Percentiles rank a stretch among this genome's conserved stretches.
Conservation (phyloP, 2,888 invertebrate species). For the Lepidochrysops patricia region DNA sequence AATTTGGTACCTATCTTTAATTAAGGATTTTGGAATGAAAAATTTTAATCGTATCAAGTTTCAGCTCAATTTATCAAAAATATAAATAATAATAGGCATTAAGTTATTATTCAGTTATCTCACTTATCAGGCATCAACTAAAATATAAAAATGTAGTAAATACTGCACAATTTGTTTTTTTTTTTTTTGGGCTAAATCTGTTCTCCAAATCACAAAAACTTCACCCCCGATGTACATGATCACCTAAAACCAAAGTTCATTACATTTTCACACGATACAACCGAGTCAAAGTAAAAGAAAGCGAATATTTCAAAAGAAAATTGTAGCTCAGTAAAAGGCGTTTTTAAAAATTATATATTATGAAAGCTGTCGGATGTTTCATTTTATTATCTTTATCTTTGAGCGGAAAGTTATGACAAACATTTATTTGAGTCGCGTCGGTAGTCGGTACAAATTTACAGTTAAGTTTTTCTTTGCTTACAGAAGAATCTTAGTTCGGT, state of each 20-base stretch:
- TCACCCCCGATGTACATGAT: neutral
- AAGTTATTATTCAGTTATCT: no score
- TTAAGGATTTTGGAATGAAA: neutral
- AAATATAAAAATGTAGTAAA: no score
- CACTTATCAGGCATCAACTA: no score
- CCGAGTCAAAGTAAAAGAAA: slow-evolving; percentile 4
- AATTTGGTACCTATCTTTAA: neutral
- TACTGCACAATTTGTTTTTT: no score
- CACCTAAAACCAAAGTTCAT: neutral
- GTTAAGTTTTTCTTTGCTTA: neutral
- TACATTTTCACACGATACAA: neutral
- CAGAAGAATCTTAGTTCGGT: neutral
- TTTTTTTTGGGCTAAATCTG: no score
- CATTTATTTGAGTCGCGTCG: slow-evolving; percentile 7
- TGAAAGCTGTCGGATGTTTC: slow-evolving; percentile 15
- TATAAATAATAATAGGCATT: no score
- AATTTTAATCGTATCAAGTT: no score
- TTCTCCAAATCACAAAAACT: neutral
- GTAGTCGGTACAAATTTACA: slow-evolving; percentile 5
- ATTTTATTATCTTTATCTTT: slow-evolving; percentile 18
- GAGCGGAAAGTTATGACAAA: slow-evolving; percentile 16
- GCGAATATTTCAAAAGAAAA: slow-evolving; percentile 17
- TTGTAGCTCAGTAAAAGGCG: slow-evolving; percentile 9
- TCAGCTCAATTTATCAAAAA: no score
- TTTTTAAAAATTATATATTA: slow-evolving; percentile 19